Evolutionary conservation across 2,113 vertebrate genomes (phyloP).

Genomic region (Alexandromys fortis): DNA sequence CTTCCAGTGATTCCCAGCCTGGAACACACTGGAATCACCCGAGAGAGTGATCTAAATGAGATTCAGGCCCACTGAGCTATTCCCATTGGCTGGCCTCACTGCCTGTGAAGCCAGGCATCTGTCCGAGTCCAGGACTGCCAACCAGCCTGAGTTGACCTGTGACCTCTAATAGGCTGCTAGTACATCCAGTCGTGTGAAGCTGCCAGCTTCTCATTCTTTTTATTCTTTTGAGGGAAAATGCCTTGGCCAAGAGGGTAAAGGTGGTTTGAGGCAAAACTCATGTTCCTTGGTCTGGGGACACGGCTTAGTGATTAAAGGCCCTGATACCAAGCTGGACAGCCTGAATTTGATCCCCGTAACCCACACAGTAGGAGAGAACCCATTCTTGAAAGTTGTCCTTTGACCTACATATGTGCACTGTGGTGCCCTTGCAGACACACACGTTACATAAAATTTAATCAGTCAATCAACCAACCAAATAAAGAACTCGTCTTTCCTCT

Average conservation of each 20-base stretch:
- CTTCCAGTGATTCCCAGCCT: no score
- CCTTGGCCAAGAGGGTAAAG: neutral
- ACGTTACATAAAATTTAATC: neutral
- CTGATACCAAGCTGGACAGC: neutral
- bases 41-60: neutral
- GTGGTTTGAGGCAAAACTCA: neutral
- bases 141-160: neutral
- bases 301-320: neutral
- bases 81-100: neutral
- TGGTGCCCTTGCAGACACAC: neutral
- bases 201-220: neutral
- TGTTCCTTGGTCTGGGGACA: neutral
- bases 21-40: neutral
- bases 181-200: rapidly evolving
- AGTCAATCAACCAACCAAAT: neutral
- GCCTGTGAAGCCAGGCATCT: neutral
- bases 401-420: neutral
- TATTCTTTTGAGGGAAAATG: neutral
- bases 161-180: rapidly evolving
- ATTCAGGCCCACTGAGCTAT: neutral
- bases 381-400: neutral
- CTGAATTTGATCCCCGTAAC: neutral
- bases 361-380: neutral
- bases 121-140: neutral
- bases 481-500: neutral